Conservation (phyloP, 1,140 invertebrate genomes). For the Stegodyphus dumicola region DNA sequence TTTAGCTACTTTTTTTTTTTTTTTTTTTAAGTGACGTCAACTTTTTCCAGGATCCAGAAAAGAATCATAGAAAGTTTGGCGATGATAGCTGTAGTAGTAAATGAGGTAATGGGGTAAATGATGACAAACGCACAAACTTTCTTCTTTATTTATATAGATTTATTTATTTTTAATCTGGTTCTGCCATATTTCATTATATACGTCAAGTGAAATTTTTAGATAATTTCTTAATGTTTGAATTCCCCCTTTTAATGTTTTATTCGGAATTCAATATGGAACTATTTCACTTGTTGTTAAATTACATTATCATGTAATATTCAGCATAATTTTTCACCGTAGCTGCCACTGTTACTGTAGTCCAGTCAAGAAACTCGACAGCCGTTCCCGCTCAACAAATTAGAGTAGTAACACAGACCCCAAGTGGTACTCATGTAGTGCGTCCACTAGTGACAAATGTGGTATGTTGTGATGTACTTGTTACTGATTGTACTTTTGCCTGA, state of each 20-base stretch:
- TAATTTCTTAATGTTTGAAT: neutral
- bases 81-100: too few relatives aligned
- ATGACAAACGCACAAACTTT: too few relatives aligned
- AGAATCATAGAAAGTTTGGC: too few relatives aligned
- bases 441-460: slow-evolving; percentile 42
- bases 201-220: too few relatives aligned
- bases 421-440: slow-evolving; percentile 62
- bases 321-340: neutral
- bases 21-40: too few relatives aligned
- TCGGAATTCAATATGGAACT: neutral
- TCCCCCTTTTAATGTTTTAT: neutral
- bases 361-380: slow-evolving; percentile 57
- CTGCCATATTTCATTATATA: too few relatives aligned
- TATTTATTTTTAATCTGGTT: too few relatives aligned
- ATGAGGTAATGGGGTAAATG: too few relatives aligned
- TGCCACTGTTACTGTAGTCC: slow-evolving; percentile 61
- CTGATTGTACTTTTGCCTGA: neutral
- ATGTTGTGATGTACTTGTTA: neutral
- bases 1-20: too few relatives aligned
- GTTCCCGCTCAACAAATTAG: slow-evolving; percentile 61
- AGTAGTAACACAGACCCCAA: slow-evolving; percentile 43
- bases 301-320: too few relatives aligned
- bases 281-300: neutral
- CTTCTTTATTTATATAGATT: too few relatives aligned
- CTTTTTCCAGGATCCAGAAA: too few relatives aligned